phyloP scores from a whole-genome alignment of 2,888 invertebrate species.

The Aphelenchoides bicaudatus region DNA sequence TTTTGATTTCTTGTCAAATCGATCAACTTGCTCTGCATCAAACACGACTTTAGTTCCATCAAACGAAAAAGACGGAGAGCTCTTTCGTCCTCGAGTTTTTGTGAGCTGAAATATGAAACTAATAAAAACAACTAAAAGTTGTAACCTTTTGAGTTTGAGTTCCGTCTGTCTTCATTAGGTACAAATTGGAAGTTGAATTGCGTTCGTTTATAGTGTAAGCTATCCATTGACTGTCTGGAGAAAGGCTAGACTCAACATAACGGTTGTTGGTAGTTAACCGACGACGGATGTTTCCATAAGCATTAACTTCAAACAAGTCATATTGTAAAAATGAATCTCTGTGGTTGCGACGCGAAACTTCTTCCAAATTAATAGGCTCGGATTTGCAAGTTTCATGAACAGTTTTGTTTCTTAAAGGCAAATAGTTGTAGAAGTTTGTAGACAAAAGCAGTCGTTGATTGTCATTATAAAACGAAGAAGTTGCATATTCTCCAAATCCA shows the following conservation, averaged over 20 bases:
- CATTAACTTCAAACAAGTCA: conserved; percentile 36
- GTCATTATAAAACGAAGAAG: not conserved
- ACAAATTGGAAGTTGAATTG: not conserved
- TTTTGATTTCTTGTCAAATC: too few species aligned
- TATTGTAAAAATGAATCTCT: conserved; percentile 15
- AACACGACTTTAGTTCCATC: too few species aligned
- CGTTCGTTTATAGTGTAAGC: not conserved
- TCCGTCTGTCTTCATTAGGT: conserved; percentile 1
- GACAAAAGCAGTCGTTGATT: not conserved
- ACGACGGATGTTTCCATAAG: conserved; percentile 26
- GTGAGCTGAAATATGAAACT: not conserved
- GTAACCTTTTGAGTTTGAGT: not conserved
- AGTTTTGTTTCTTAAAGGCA: not conserved
- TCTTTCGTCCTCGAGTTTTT: not conserved
- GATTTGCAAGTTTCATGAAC: conserved; percentile 6
- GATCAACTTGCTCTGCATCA: too few species aligned
- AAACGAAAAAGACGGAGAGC: not conserved
- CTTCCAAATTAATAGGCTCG: not conserved
- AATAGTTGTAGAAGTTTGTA: conserved; percentile 3
- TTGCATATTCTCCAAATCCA: not conserved
- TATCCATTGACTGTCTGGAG: conserved; percentile 32
- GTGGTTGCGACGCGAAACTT: not conserved
- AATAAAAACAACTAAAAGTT: not conserved
- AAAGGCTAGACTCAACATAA: too few species aligned
- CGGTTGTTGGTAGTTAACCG: conserved; percentile 26